phyloP scores from a whole-genome alignment of 53 echinoderm and acorn worm genomes.

The Zoroaster sp. region DNA sequence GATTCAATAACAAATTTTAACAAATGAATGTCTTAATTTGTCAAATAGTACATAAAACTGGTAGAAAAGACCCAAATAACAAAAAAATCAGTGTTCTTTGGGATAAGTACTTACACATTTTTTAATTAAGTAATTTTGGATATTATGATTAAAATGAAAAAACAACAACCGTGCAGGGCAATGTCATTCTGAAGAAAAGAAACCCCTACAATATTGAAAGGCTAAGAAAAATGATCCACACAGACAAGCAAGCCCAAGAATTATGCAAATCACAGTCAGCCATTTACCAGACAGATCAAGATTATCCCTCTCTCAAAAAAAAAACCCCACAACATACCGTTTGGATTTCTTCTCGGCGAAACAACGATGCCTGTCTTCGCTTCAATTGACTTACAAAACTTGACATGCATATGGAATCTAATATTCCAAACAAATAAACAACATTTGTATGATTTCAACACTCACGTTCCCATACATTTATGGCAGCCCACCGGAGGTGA shows the following conservation, averaged over 20 bases:
- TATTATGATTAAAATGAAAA: not conserved
- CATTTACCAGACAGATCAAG: not conserved
- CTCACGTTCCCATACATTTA: slow-evolving; percentile 9
- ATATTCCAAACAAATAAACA: slow-evolving; percentile 18
- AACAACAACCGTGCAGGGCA: too few species aligned
- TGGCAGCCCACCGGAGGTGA: not conserved
- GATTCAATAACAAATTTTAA: too few species aligned
- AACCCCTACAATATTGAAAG: not conserved
- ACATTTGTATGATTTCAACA: slow-evolving; percentile 35
- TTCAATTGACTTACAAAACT: not conserved
- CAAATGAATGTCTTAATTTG: too few species aligned
- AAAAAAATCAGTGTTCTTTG: too few species aligned
- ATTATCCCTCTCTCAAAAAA: not conserved
- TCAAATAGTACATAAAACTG: too few species aligned
- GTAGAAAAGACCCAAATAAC: too few species aligned
- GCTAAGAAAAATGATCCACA: not conserved
- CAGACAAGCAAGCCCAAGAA: not conserved
- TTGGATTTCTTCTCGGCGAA: too few species aligned
- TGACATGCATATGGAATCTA: not conserved
- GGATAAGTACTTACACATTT: too few species aligned
- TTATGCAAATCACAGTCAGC: not conserved
- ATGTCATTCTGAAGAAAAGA: too few species aligned
- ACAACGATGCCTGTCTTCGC: not conserved
- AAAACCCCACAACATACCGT: not conserved
- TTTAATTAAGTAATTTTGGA: too few species aligned